phyloP scores from a whole-genome alignment of 2,113 vertebrate species.

The Bostrychus sinensis region DNA sequence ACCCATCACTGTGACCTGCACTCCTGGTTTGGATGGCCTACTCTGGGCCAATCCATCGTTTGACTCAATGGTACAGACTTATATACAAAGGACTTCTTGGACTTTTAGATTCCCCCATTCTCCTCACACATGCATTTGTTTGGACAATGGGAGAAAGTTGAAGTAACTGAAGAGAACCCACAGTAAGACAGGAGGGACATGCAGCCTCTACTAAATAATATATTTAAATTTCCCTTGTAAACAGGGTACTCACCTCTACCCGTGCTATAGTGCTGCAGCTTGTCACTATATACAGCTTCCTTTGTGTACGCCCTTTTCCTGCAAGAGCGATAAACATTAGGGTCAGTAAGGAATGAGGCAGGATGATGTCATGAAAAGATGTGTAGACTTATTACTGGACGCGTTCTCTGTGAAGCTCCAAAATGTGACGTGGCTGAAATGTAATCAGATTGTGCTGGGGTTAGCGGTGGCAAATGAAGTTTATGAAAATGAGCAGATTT shows the following conservation, averaged over 20 bases:
- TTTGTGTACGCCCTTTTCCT: conserved; percentile 97
- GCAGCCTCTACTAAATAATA: background rate
- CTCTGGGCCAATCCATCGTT: too few species aligned
- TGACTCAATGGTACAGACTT: too few species aligned
- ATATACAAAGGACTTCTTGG: too few species aligned
- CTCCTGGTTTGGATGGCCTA: too few species aligned
- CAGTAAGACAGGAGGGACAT: too few species aligned
- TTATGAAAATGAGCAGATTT: conserved; percentile 76
- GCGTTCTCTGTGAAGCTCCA: conserved; percentile 37
- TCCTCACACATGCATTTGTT: too few species aligned
- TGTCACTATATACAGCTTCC: conserved; percentile 97
- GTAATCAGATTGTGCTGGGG: conserved; percentile 53
- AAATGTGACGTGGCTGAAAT: conserved; percentile 57
- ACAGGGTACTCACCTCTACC: conserved; percentile 88
- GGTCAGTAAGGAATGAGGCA: conserved; percentile 28
- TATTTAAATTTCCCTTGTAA: background rate
- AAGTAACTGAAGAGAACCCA: too few species aligned
- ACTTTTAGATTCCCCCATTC: too few species aligned
- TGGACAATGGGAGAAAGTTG: too few species aligned
- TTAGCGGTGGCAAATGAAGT: conserved; percentile 61
- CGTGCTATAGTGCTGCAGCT: conserved; percentile 97
- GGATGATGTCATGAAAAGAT: conserved; percentile 51
- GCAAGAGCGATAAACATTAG: conserved; percentile 43
- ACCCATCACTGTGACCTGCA: too few species aligned
- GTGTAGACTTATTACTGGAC: conserved; percentile 43